Evolutionary conservation across 2,797 vertebrate genomes (phyloP), one percentile per base, ranked within the genome.

Genomic region (Semotilus atromaculatus): DNA sequence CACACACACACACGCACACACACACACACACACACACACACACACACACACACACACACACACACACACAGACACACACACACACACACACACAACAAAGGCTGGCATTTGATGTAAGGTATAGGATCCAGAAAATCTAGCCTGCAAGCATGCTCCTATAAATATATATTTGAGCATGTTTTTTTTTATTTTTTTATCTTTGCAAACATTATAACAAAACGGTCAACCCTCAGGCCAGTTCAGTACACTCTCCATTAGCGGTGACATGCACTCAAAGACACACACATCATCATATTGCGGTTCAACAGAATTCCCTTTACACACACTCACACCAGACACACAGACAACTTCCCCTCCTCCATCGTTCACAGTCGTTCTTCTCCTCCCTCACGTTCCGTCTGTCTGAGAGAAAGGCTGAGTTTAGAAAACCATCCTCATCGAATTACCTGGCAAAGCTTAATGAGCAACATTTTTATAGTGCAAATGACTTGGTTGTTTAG

Each of bases 401-500:
- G 66, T 71, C 67, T 55, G 51, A 31, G 58, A 79, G n/a, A 64
- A 31, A 64, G 18, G 38, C n/a, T 13, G 76, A 43, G 36, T 81
- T 68, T 70, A 70, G 48, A 71, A 82, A 62, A 45, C 10, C 48
- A 66, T 38, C 36, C 14, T 76, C 45, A 4, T 75, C 60, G 67
- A 40, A 66, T 67, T 38, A 67, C 45, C 60, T 29, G 45, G 31
- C 72, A 82, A 45, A 51, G 71, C 58, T 51, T 74, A 82, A 75
- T 48, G 72, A 67, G 38, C 31, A 67, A 51, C 18, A 62, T 53
- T 62, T 72, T 60, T 43, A 60, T 58, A 58, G n/a, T 5, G 34
- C 36, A 58, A 70, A 81, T 81, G 31, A 81, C 79, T 26, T 51
- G 31, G 45, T 81, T 81, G 55, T 75, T 75, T 75, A 82, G 43